A percentile compares a stretch with the other conserved stretches of the same genome.
Conservation (phyloP, 2,113 vertebrate genomes). For the Charadrius vociferus region DNA sequence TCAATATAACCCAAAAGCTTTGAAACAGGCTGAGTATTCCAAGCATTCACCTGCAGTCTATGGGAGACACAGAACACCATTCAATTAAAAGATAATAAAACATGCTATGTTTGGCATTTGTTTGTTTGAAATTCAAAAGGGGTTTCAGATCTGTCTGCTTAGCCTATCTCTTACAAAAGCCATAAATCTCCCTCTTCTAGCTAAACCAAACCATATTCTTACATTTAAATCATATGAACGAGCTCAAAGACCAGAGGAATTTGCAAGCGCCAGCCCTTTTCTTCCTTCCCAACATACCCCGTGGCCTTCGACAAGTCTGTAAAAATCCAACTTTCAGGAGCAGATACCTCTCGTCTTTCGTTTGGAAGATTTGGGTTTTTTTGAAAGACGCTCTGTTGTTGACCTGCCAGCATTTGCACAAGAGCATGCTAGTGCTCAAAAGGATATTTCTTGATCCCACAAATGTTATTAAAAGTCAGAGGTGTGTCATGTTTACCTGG, state of each 20-base stretch:
- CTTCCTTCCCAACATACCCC: neutral
- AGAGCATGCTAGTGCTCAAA: neutral
- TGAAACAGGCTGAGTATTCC: neutral
- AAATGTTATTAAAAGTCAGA: neutral
- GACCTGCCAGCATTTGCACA: neutral
- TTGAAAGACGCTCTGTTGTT: neutral
- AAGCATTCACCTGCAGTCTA: slow-evolving; percentile 10
- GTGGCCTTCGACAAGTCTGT: neutral
- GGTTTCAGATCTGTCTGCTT: neutral
- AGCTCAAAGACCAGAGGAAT: slow-evolving; percentile 43
- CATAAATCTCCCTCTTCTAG: slow-evolving; percentile 33
- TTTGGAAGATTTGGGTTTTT: neutral
- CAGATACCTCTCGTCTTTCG: neutral
- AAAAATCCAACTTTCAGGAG: neutral
- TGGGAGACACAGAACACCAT: neutral
- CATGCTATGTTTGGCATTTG: neutral
- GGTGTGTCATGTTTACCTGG: neutral
- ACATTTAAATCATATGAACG: neutral
- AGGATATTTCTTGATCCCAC: neutral
- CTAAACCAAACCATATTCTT: slow-evolving; percentile 58
- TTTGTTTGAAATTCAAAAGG: slow-evolving; percentile 33
- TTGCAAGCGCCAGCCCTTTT: slow-evolving; percentile 14
- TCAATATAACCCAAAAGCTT: neutral
- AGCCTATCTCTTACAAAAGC: slow-evolving; percentile 22
- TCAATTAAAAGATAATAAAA: slow-evolving; percentile 30